These are phyloP conservation scores for Musca domestica DNA, from an alignment of 1,140 invertebrate genomes.

Conservation along the genomic window DNA sequence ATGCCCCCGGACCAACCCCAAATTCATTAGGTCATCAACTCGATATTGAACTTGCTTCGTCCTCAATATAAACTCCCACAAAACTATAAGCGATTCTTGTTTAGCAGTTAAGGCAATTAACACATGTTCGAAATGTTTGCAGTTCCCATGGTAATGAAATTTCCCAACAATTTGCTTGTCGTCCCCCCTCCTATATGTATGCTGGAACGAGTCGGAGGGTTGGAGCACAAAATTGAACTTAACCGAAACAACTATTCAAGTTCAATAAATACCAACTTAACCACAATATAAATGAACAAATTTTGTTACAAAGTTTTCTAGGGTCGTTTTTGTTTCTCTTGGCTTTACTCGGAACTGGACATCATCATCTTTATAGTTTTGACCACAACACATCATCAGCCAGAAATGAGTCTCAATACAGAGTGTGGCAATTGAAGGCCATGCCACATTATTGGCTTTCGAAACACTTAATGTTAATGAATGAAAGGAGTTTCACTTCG, in stretches of 20 bases:
- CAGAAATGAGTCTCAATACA: no score
- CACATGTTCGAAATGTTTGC: not conserved
- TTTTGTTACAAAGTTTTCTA: conserved; percentile 8
- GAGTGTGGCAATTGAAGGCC: conserved; percentile 15
- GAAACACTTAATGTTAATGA: conserved; percentile 14
- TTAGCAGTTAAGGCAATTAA: conserved; percentile 8
- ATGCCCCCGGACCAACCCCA: no score
- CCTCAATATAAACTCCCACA: no score
- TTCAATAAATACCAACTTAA: conserved; percentile 18
- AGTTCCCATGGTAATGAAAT: no score
- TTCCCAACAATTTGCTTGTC: not conserved
- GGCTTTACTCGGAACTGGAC: no score
- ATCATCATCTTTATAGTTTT: no score
- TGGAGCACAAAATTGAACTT: conserved; percentile 5
- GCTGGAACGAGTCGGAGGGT: not conserved
- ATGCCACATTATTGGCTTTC: conserved; percentile 12
- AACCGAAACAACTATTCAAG: conserved; percentile 17
- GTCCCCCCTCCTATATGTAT: no score
- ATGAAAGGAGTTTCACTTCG: not conserved
- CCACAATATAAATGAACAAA: conserved; percentile 20
- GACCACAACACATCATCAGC: no score
- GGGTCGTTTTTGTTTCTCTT: not conserved
- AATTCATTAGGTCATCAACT: no score
- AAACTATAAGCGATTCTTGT: no score
- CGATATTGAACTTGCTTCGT: no score